These are phyloP conservation scores for Salticus scenicus DNA, from an alignment of 2,888 invertebrate species.

Conservation along the genomic window DNA sequence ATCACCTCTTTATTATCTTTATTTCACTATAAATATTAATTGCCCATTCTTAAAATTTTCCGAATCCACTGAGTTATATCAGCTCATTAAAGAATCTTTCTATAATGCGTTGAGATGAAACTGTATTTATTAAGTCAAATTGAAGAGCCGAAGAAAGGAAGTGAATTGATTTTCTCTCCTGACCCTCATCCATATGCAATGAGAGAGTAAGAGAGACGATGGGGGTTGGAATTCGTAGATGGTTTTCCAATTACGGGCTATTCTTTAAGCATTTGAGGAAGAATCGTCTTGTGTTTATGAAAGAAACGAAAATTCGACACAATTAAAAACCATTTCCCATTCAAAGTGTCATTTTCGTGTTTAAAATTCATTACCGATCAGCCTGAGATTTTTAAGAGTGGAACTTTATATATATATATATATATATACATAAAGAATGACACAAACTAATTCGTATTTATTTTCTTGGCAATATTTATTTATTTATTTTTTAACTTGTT, in stretches of 20 bases:
- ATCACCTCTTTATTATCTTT: too few relatives aligned
- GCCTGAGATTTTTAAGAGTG: background rate
- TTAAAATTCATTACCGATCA: background rate
- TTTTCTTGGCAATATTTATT: too few relatives aligned
- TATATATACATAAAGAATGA: too few relatives aligned
- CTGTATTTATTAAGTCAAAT: background rate
- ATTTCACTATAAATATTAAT: background rate
- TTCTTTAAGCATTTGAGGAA: background rate
- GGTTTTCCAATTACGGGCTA: background rate
- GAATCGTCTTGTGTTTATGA: background rate
- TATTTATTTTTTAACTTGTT: too few relatives aligned
- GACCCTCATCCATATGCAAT: constrained; percentile 5
- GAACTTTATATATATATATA: too few relatives aligned
- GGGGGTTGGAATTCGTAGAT: background rate
- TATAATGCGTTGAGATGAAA: background rate
- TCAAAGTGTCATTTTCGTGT: background rate
- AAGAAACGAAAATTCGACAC: background rate
- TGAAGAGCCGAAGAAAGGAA: background rate
- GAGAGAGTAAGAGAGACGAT: background rate
- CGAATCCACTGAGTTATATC: background rate
- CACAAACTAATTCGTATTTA: too few relatives aligned
- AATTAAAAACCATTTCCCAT: background rate
- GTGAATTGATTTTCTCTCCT: constrained; percentile 1
- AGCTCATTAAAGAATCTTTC: background rate
- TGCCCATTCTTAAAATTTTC: background rate